Base-by-base conservation (phyloP, 30 jellyfish, hydroid and myxozoan genomes). In the Clytia hemisphaerica region DNA sequence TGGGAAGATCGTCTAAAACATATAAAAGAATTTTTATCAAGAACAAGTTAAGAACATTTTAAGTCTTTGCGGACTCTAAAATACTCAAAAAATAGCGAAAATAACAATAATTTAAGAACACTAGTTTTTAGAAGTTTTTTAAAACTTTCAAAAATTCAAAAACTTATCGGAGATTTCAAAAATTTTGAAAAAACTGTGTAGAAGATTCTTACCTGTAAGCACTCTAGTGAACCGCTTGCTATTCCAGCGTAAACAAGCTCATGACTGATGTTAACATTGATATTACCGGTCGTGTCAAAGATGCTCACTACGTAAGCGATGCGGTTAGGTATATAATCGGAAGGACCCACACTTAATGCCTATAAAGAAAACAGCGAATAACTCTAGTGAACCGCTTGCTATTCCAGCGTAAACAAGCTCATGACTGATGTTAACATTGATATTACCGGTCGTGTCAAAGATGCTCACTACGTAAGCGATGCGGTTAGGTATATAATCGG, bases 161-260 rank as follows among this genome's bases (percentile, higher is more conserved):
- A 2, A 48, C 21, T 32, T 48, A 18, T 48, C 61, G 21, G 21
- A 18, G 2, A 29, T 2, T 6, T 4, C 18, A 61, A 7, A 6
- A 2, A 61, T 3, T 3, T 3, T 28, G 22, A 18, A 33, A 2
- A 16, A 25, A 3, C n/a, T 6, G 16, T 29, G 16, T 2, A 22
- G 3, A 6, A 28, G 38, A 38, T 45, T 7, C 14, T 21, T 69
- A 85, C 95, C 95, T 85, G 88, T 21, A 85, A 50, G 55, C 83
- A 78, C 21, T 78, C 84, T 48, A 66, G 79, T 7, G 93, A 69
- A 19, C 93, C 95, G 5, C 30, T 53, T 32, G 95, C 95, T 2
- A 50, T 67, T 37, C 93, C 93, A 35, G 45, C 61, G 37, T 61
- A 55, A 30, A 85, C 95, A 26, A 85, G 82, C 49, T 85, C 95